phyloP scores from a whole-genome alignment of 2,113 vertebrate genomes.

The Apodemus sylvaticus region DNA sequence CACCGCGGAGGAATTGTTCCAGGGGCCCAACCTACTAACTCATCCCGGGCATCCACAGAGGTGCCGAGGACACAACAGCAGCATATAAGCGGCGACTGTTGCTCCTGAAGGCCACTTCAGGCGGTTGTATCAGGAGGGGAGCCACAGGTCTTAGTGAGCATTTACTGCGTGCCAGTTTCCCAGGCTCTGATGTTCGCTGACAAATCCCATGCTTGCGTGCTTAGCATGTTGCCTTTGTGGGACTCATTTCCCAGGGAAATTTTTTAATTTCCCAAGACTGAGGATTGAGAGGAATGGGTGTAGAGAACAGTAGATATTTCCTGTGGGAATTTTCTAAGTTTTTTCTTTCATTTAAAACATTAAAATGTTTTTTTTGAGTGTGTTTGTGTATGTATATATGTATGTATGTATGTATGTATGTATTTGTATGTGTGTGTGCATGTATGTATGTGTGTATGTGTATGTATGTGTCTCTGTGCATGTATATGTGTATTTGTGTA shows the following conservation, averaged over 20 bases:
- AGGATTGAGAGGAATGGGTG: no score
- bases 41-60: neutral
- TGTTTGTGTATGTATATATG: no score
- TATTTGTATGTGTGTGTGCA: neutral
- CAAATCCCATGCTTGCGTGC: accelerated
- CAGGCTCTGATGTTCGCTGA: neutral
- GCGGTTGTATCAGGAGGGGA: neutral
- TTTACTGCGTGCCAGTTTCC: neutral
- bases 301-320: neutral
- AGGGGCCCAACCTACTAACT: neutral
- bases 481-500: no score
- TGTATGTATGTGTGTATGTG: neutral
- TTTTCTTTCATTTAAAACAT: neutral
- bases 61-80: no score
- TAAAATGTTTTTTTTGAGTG: neutral
- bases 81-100: no score
- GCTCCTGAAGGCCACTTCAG: neutral
- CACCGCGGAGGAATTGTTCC: neutral
- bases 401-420: neutral
- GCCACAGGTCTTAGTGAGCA: neutral
- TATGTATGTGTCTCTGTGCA: neutral
- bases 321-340: neutral
- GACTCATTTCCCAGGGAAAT: neutral
- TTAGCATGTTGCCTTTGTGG: neutral
- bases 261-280: neutral